Evolutionary conservation across 2,888 invertebrate genomes (phyloP), one percentile per base, ranked within the genome.

Genomic region (Ecdyonurus torrentis): DNA sequence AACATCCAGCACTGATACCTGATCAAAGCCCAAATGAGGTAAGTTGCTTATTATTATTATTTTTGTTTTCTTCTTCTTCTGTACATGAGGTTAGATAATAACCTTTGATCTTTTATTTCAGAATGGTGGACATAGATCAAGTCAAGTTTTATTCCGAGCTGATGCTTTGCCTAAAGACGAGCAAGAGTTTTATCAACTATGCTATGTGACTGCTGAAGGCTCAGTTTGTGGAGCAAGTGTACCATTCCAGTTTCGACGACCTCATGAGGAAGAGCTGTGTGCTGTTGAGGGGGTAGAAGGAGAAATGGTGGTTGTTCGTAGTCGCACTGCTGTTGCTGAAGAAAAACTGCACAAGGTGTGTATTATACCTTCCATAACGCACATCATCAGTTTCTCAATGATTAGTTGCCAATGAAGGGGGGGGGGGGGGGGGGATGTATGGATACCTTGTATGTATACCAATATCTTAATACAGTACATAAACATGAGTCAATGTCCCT

Each of bases 241-340:
- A 1, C 66, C 67, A 2, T 67, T 67, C 64, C 66, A 67, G 63
- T 67, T 67, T 58, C 64, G 66, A 2, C 65, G 50, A 0, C 65
- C 65, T 7, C 59, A 62, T 62, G 66, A 65, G n/a, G 64, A 53
- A 23, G 67, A 67, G 53, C 58, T 67, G 58, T 65, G 66, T 58
- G 66, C 63, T 10, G 64, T 67, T 2, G 67, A 67, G n/a, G 65
- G 65, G 24, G 61, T 59, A 3, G 63, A 63, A 53, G 66, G 61
- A 23, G 66, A 66, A 2, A 58, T 66, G 22, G 52, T 65, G 10
- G 65, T 67, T 22, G 66, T 67, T 1, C 61, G 67, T 37, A 66
- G 66, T 10, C 59, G 64, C 3, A 63, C 66, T 19, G 65, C 67
- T 19, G 61, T 67, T 15, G 63, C 64, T 23, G 65, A 66, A 53